Base-by-base conservation (phyloP, 2,888 invertebrate species). In the Pharmacophagus antenor region DNA sequence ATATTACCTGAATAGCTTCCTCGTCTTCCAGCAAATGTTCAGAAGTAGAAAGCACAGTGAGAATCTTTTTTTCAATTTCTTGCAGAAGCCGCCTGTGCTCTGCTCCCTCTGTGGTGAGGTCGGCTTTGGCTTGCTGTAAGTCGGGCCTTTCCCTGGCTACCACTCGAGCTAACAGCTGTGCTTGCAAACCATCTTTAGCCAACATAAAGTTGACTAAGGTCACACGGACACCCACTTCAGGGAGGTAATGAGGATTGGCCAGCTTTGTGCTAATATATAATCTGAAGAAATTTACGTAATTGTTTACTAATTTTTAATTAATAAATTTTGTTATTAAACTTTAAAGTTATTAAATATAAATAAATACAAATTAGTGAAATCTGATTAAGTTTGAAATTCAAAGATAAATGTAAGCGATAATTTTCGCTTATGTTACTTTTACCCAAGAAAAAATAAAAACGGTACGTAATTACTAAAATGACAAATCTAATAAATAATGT, bases 211-310 rank as follows among this genome's bases (percentile, higher is more conserved):
- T 98, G 2, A 98, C 92, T 21, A 98, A 79, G 0, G 97, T 96
- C 6, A 96, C 95, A 80, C 98, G 97, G 0, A 97, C 97, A 0
- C 98, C 96, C 6, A 98, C 94, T 87, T 99, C 98, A 0, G 98
- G 98, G 57, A 98, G 82, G 78, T 98, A 98, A 84, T 98, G 98
- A 0, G 98, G 98, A 88, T 98, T 98, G 21, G 97, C 92, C 49
- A 98, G 85, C 78, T 98, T 98, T 2, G 98, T 98, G 18, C 98
- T 98, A 68, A 99, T 96, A 79, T 97, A 98, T 64, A 99, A 93
- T 70, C 97, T 95, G 70, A 20, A 12, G 31, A 31, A 31, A 31
- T 10, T 10, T 12, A 31, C 12, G 15, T 15, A 15, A 31, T 31
- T 31, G 10, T 2, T 10, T 3, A 31, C 15, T 31, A 31, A 12